Base-by-base conservation (phyloP, 2,797 vertebrate genomes). In the Salmo trutta region DNA sequence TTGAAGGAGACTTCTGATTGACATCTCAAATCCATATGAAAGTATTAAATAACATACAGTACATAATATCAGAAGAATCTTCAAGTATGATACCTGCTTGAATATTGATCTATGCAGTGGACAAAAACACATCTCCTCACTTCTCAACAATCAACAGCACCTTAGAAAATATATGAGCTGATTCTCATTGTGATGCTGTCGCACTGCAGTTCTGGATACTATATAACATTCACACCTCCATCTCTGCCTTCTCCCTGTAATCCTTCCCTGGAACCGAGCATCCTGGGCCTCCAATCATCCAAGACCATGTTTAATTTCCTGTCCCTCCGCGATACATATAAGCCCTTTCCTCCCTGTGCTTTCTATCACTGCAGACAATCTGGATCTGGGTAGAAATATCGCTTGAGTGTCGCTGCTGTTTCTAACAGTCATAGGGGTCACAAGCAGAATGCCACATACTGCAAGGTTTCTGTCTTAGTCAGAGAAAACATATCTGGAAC, bases 221-320 rank as follows among this genome's bases (percentile, higher is more conserved):
- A 66, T 5, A 17, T 27, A 19, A 51, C 24, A n/a, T 52, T 75
- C 62, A 29, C 36, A 66, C 62, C 74, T 52, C 24, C 62, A 66
- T 83, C 85, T 82, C 84, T 80, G 83, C 71, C 17, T 67, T 19
- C 64, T 71, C 75, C 59, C 85, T 79, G 75, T 86, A 84, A 92
- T 91, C 89, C 84, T 52, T 73, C 75, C 74, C 69, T 77, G 69
- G 65, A 76, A 91, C 88, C 85, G 81, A 83, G 85, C 80, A 79
- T 77, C 77, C 75, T 79, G 81, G 82, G 83, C 85, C 81, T 85
- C 83, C 78, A 83, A 81, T 84, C 84, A 79, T 80, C 77, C 81
- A 87, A 85, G 90, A 91, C 91, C 86, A 77, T 85, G 82, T 89
- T 90, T 91, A 85, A 90, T 91, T 92, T 92, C 88, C 90, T 84